Base-by-base conservation (phyloP, 2,888 invertebrate species). In the Ennomos fuscantarius region DNA sequence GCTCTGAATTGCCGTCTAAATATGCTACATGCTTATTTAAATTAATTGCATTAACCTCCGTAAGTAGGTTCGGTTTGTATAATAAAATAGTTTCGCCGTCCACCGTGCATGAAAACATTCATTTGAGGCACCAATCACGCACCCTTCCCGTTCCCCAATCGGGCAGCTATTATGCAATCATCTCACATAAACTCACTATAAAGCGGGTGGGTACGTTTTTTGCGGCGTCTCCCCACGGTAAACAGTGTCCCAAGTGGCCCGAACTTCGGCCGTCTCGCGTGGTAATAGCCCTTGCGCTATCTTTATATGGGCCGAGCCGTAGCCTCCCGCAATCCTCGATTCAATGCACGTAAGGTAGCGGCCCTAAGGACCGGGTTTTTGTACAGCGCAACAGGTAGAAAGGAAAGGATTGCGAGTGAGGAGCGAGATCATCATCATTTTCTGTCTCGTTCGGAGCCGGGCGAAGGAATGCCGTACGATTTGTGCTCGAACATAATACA, bases 351-450 rank as follows among this genome's bases (percentile, higher is more conserved):
- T 89, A 89, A 91, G 89, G 90, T 91, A 91, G 92, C 92, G 91
- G 92, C 92, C 88, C 87, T 85, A 86, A 85, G 92, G 89, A 91
- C 84, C 90, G 87, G 92, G 89, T 91, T 91, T 90, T 91, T 91
- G 89, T 91, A 89, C 89, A 87, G 86, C 86, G 89, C 90, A 89
- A 91, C 92, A 92, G 92, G 92, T 92, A 92, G 91, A 90, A 89
- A 89, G 86, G 89, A 90, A 91, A 91, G 91, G 92, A 91, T 92
- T 91, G 91, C 89, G 87, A 87, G 85, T 71, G 74, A 60, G 73
- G 86, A 89, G 80, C 66, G 89, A 81, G 87, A 88, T 65, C 71
- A 78, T 77, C 80, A 79, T 74, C 76, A 73, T 76, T 65, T 34
- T 71, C 73, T 68, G 79, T 84, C 89, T 81, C 87, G 72, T 78